Evolutionary conservation across 2,113 vertebrate genomes (phyloP).

Genomic region (Trinectes maculatus): DNA sequence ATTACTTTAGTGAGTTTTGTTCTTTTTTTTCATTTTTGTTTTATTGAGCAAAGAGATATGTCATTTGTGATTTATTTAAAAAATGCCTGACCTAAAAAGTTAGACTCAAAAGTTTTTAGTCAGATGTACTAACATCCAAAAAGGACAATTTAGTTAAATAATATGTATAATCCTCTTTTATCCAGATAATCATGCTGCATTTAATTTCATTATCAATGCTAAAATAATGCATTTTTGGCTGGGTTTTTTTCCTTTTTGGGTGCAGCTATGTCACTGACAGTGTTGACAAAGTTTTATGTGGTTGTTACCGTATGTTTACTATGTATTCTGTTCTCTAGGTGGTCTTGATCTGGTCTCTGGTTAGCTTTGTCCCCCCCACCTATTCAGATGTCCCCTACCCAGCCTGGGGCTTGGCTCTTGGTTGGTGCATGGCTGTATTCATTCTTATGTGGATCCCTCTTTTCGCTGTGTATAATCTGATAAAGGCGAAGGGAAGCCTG

Average conservation of each 20-base stretch:
- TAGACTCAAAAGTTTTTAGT: no score
- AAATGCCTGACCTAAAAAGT: no score
- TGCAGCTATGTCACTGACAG: no score
- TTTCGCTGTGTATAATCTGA: conserved; percentile 81
- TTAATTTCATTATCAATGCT: no score
- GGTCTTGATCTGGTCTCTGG: conserved; percentile 90
- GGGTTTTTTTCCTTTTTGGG: no score
- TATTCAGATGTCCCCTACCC: conserved; percentile 86
- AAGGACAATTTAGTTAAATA: no score
- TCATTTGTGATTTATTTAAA: no score
- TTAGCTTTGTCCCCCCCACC: conserved; percentile 77
- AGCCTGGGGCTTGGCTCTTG: conserved; percentile 85
- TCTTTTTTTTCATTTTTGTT: background rate
- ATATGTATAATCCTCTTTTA: no score
- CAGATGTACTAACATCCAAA: no score
- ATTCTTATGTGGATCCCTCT: conserved; percentile 90
- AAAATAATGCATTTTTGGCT: no score
- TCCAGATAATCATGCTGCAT: no score
- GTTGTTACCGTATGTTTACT: background rate
- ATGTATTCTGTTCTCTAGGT: conserved; percentile 73
- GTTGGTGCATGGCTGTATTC: conserved; percentile 90
- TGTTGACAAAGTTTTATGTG: no score
- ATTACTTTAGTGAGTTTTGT: conserved; percentile 80
- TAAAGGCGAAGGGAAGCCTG: conserved; percentile 81
- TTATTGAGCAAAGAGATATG: background rate